Evolutionary conservation across 2,888 invertebrate species (phyloP).

Genomic region (Tachina grossa): DNA sequence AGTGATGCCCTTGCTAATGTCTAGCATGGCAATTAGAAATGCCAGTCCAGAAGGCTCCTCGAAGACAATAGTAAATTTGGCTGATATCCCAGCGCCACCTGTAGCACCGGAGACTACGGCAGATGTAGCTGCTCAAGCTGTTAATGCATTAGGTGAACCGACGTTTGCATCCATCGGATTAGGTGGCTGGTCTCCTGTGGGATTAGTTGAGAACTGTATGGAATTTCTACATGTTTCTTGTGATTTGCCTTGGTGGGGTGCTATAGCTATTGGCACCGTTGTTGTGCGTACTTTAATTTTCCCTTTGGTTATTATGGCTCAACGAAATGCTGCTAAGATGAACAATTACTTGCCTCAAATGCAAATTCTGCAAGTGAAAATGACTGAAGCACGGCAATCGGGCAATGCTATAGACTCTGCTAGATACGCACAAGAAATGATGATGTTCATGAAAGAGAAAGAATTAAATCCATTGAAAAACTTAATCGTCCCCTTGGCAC

Average conservation of each 20-base stretch:
- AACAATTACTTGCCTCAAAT: constrained; percentile 94
- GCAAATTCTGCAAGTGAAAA: constrained; percentile 90
- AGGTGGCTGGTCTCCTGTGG: constrained; percentile 92
- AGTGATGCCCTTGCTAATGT: constrained; percentile 50
- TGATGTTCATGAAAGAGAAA: constrained; percentile 91
- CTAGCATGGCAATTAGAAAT: constrained; percentile 73
- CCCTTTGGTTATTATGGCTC: constrained; percentile 92
- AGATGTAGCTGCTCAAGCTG: constrained; percentile 66
- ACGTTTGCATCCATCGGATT: constrained; percentile 91
- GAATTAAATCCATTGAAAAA: constrained; percentile 91
- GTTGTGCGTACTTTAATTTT: constrained; percentile 90
- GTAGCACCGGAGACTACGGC: constrained; percentile 71
- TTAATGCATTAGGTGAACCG: constrained; percentile 86
- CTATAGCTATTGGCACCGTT: constrained; percentile 92
- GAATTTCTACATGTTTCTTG: constrained; percentile 92
- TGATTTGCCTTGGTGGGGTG: constrained; percentile 96
- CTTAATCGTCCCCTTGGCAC: constrained; percentile 89
- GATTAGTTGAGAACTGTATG: constrained; percentile 90
- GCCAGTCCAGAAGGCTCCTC: constrained; percentile 74
- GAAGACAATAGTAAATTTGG: constrained; percentile 74
- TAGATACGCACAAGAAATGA: constrained; percentile 89
- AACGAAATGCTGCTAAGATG: constrained; percentile 91
- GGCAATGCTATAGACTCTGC: constrained; percentile 92
- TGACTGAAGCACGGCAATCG: constrained; percentile 92
- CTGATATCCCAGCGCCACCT: constrained; percentile 79